A percentile compares a stretch with the other conserved stretches of the same genome.
These are phyloP conservation scores for Tinea trinotella DNA, from an alignment of 2,888 invertebrate species.

Conservation along the genomic window DNA sequence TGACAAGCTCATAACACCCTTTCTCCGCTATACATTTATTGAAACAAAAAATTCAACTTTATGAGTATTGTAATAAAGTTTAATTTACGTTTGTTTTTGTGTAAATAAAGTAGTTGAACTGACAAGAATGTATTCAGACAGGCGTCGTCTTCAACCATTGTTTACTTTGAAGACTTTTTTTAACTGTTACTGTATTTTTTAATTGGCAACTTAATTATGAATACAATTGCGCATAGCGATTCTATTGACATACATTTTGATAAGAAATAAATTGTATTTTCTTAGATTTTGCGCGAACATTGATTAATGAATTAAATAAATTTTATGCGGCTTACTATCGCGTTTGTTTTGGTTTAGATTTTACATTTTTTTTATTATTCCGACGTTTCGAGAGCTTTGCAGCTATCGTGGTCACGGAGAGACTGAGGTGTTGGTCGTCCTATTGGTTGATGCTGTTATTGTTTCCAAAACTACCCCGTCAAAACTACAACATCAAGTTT, in stretches of 20 bases:
- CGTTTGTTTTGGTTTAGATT: too few relatives aligned
- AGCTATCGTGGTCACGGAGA: too few relatives aligned
- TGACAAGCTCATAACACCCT: constrained; percentile 1
- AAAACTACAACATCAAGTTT: too few relatives aligned
- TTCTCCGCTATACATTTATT: not conserved
- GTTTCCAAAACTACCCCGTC: too few relatives aligned
- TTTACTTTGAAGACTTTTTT: not conserved
- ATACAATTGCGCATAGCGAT: not conserved
- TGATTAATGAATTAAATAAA: too few relatives aligned
- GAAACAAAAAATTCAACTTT: not conserved
- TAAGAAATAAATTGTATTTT: too few relatives aligned
- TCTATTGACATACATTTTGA: constrained; percentile 1
- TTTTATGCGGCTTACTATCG: too few relatives aligned
- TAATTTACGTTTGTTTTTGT: not conserved
- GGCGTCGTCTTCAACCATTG: not conserved
- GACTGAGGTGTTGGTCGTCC: too few relatives aligned
- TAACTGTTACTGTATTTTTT: constrained; percentile 11
- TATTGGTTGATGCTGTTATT: too few relatives aligned
- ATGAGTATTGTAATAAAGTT: not conserved
- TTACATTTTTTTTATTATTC: too few relatives aligned
- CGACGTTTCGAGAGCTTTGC: too few relatives aligned
- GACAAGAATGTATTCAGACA: constrained; percentile 6
- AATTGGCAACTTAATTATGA: constrained; percentile 8
- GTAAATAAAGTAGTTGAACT: not conserved
- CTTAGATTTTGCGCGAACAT: too few relatives aligned